Percentiles rank a stretch among this genome's conserved stretches.
phyloP scores from a whole-genome alignment of 2,888 invertebrate species.

The Dicranocentrus wangi region DNA sequence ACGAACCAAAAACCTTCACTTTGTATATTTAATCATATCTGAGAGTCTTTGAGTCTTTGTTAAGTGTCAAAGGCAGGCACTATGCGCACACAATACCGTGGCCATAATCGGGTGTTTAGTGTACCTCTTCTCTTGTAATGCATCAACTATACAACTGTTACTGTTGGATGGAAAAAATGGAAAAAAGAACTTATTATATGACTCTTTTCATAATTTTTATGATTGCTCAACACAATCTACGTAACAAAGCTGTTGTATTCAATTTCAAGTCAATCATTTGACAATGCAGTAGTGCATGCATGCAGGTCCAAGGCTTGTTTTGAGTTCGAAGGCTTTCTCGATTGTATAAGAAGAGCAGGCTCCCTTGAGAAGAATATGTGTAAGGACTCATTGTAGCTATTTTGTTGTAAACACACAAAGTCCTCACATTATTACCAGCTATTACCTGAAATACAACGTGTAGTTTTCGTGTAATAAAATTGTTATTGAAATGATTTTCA shows the following conservation, averaged over 20 bases:
- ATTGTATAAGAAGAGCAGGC: too few species aligned
- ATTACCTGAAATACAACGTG: slow-evolving; percentile 31
- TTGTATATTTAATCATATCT: slow-evolving; percentile 1
- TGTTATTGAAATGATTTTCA: slow-evolving; percentile 45
- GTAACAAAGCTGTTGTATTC: slow-evolving; percentile 23
- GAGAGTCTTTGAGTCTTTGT: background rate
- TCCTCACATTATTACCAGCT: slow-evolving; percentile 36
- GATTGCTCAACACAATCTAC: slow-evolving; percentile 18
- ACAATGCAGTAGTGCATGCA: slow-evolving; percentile 4
- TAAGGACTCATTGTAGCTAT: background rate
- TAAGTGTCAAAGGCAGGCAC: background rate
- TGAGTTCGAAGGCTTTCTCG: background rate
- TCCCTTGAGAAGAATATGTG: background rate
- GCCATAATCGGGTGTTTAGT: slow-evolving; percentile 3
- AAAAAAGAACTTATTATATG: background rate
- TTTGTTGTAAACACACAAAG: slow-evolving; percentile 28
- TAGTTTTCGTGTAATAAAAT: slow-evolving; percentile 45
- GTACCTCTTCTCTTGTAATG: too few species aligned
- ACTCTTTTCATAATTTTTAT: slow-evolving; percentile 29
- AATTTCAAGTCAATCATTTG: slow-evolving; percentile 45
- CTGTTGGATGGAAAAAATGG: background rate
- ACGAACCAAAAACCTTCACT: background rate
- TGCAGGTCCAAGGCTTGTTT: slow-evolving; percentile 14
- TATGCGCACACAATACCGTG: background rate
- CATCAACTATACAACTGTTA: background rate